Base-by-base conservation (phyloP, 2,113 vertebrate species). In the Leuciscus idus region DNA sequence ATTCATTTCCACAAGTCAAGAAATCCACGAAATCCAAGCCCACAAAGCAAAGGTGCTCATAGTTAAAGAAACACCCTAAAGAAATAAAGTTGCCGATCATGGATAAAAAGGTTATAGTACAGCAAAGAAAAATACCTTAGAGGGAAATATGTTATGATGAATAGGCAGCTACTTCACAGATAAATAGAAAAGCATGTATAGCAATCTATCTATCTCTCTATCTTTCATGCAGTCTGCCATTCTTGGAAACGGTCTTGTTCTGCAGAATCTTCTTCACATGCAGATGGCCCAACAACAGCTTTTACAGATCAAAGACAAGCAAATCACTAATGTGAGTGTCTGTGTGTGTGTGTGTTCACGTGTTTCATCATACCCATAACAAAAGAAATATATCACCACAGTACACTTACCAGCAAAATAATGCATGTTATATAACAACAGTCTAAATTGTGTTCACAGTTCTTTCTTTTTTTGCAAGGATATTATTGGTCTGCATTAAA, bases 251-350 rank as follows among this genome's bases (percentile, higher is more conserved):
- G 89, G 93, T 87, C 91, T 97, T 4, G 91, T 98, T 88, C 95
- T 99, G 59, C 97, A 98, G 94, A 98, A 96, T 92, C 95, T 97
- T 28, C 90, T 97, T 81, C 96, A 96, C 61, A 94, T 98, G 80
- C 95, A 97, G 26, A 87, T 97, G 93, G 95, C 96, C 0, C 97
- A 97, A 89, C 96, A 98, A 81, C 97, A 97, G 19, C 94, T 99
- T 52, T 90, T 98, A 74, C 96, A 97, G 93, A 95, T 97, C 81
- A 98, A 99, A 78, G 97, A 95, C 90, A 90, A 96, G 79, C 96
- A 96, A 90, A 88, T 97, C 88, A 97, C 95, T 90, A 97, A 93
- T 62, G 97, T 98, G 94, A 97, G 97, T 90, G 78, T 81, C 28
- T 86, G 28, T 77, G 77, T 59, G 33, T 73, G 73, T 68, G 59